Conservation (phyloP, 2,113 vertebrate species). For the Zosterops pallidus region DNA sequence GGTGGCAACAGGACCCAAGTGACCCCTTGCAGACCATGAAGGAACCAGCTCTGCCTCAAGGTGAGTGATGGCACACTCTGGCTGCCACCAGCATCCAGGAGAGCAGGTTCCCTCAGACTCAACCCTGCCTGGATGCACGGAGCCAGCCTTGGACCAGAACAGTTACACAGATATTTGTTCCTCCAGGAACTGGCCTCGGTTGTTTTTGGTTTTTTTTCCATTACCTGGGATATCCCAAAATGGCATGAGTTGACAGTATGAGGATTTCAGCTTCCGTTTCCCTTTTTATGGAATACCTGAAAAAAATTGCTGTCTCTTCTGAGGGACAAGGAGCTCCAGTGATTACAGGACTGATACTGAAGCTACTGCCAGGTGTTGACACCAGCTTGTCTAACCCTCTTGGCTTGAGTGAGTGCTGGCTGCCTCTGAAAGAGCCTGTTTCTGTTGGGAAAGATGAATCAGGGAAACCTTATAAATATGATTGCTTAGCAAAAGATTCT, state of each 20-base stretch:
- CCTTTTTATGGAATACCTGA: not conserved
- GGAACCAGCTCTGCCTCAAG: not conserved
- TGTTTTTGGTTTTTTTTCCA: not conserved
- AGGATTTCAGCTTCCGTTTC: not conserved
- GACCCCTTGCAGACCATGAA: not conserved
- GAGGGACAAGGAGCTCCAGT: not conserved
- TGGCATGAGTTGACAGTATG: not conserved
- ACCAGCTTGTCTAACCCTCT: not conserved
- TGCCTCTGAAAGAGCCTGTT: too few species aligned
- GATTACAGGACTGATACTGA: not conserved
- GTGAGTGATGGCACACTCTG: not conserved
- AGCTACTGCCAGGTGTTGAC: not conserved
- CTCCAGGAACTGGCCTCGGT: not conserved
- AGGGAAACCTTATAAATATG: too few species aligned
- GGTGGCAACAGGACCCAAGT: not conserved
- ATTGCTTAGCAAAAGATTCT: too few species aligned
- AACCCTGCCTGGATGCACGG: not conserved
- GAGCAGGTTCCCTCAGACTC: not conserved
- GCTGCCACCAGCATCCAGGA: fast-evolving
- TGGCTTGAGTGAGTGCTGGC: too few species aligned
- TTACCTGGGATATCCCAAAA: not conserved
- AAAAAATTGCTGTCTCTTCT: not conserved
- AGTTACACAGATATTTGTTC: not conserved
- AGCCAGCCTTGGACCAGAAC: not conserved
- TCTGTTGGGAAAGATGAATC: too few species aligned